phyloP scores from a whole-genome alignment of 2,888 invertebrate species.

The Vesta saturnalis region DNA sequence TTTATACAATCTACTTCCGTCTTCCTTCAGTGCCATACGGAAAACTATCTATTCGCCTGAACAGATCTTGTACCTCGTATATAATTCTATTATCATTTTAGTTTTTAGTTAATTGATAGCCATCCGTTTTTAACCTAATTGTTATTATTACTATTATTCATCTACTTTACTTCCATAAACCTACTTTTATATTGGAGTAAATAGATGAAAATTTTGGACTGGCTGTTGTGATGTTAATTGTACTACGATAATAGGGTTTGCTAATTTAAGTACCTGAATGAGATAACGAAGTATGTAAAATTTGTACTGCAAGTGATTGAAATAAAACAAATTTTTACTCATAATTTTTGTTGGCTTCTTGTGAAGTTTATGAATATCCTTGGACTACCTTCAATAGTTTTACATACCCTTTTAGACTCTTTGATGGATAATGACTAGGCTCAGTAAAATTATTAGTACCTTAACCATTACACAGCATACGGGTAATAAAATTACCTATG shows the following conservation, averaged over 20 bases:
- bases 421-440: too few relatives aligned
- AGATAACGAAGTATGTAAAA: conserved; percentile 23
- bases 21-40: conserved; percentile 16
- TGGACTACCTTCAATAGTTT: too few relatives aligned
- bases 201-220: conserved; percentile 21
- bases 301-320: conserved; percentile 34
- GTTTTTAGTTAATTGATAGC: conserved; percentile 21
- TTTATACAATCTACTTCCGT: conserved; percentile 5
- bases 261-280: conserved; percentile 34
- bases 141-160: conserved; percentile 13
- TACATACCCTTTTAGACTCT: too few relatives aligned
- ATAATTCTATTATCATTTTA: conserved; percentile 24
- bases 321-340: conserved; percentile 30
- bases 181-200: conserved; percentile 24
- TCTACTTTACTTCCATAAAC: conserved; percentile 23
- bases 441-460: too few relatives aligned
- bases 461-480: too few relatives aligned
- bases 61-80: conserved; percentile 11
- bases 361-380: too few relatives aligned
- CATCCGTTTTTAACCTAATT: conserved; percentile 23
- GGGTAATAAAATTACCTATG: too few relatives aligned
- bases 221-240: conserved; percentile 23
- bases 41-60: conserved; percentile 13
- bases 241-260: conserved; percentile 31
- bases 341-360: neutral